Evolutionary conservation across 2,113 vertebrate genomes (phyloP).

Genomic region (Thunnus maccoyii): DNA sequence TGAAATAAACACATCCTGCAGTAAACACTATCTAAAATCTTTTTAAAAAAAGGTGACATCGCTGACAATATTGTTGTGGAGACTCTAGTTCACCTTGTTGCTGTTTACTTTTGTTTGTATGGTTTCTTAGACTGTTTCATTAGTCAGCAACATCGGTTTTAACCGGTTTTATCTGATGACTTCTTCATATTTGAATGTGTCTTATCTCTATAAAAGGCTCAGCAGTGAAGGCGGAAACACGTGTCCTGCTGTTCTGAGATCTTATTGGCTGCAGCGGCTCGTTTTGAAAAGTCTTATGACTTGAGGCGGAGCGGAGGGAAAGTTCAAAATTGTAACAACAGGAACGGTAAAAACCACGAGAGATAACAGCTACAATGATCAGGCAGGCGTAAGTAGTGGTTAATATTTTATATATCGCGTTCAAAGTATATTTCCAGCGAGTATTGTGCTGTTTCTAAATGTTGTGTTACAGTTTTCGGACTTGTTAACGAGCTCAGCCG

Average conservation of each 20-base stretch:
- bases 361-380: slow-evolving; percentile 67
- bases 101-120: slow-evolving; percentile 16
- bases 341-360: slow-evolving; percentile 8
- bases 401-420: not conserved
- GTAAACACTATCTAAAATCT: no score
- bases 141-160: no score
- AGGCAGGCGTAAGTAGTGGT: slow-evolving; percentile 76
- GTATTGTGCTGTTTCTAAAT: not conserved
- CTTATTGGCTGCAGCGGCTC: slow-evolving; percentile 56
- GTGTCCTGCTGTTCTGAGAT: not conserved
- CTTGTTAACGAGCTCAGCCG: not conserved
- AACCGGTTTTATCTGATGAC: not conserved
- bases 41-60: not conserved
- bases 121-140: not conserved
- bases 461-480: not conserved
- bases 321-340: slow-evolving; percentile 68
- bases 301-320: slow-evolving; percentile 80
- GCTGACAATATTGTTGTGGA: not conserved
- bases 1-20: no score
- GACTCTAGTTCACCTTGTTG: not conserved
- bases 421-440: accelerated
- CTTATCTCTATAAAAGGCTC: not conserved
- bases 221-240: slow-evolving; percentile 38
- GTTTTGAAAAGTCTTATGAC: slow-evolving; percentile 74
- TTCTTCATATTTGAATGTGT: not conserved